Evolutionary conservation across 2,888 invertebrate genomes (phyloP), one percentile per base, ranked within the genome.

Genomic region (Allygus modestus): DNA sequence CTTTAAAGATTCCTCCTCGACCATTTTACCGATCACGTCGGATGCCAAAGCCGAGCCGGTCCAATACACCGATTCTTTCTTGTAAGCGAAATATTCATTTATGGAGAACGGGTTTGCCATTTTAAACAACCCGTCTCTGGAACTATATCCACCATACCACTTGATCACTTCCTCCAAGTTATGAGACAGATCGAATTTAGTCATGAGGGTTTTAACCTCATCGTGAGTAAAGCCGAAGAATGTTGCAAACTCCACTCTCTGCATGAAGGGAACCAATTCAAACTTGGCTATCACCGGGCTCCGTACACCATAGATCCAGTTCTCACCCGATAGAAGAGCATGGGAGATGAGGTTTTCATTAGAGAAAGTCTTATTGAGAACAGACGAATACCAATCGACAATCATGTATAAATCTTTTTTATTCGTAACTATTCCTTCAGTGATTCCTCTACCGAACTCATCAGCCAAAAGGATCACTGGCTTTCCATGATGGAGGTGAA

Each of bases 191-290:
- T 28, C 12, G 17, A 77, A 77, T 1, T 77, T 77, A 7, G 4
- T 41, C 77, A 77, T 20, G 28, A 77, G 51, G 12, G 7, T 20
- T 15, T 51, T 28, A 0, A 77, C 77, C 15, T 77, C 77, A 77
- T 77, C 77, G 7, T 51, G 20, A 46, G 77, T 77, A 41, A 77
- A 77, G 1, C 77, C 77, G 17, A 41, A 77, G 26, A 46, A 77
- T 20, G 41, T 37, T 7, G 12, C 17, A n/a, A 77, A 46, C 28
- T 77, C 77, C 5, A 77, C 46, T 0, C 28, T 23, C 31, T 77
- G 77, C 77, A 77, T 77, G 20, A 77, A 77, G n/a, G 77, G 41
- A 15, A 77, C 51, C 5, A 37, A 51, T 77, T 77, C 51, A 46
- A 77, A 41, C 31, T 41, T 28, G 20, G 46, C 0, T 23, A 77